Base-by-base conservation (phyloP, 2,113 vertebrate genomes). In the Entelurus aequoreus region DNA sequence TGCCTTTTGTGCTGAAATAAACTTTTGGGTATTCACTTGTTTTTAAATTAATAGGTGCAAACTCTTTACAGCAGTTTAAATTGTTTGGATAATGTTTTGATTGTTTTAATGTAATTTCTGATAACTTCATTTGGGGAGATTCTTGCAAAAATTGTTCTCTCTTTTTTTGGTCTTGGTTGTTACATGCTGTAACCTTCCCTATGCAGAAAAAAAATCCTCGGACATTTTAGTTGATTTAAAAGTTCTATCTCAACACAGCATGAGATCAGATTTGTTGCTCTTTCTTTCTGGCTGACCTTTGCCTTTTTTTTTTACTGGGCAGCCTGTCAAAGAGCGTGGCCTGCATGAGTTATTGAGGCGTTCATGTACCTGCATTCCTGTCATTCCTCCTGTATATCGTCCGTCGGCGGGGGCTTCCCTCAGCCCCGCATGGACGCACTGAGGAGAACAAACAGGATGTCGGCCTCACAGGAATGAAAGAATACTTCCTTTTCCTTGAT, bases 361-460 rank as follows among this genome's bases (percentile, higher is more conserved):
- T 82, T 87, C 68, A 71, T 67, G 63, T 80, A 83, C 81, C 84
- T 87, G 75, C 81, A 89, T 88, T 88, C 84, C 75, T 79, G 60
- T 71, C 84, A 88, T 88, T 88, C 84, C 78, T 40, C 21, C 52
- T 66, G 62, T 67, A 55, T 82, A 78, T 81, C 68, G 62, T 65
- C 79, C 68, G 65, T 65, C 69, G 75, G 61, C 73, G 15, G 58
- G 76, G 71, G 66, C 65, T 82, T 78, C 75, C 77, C 67, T 53
- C 7, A 6, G 57, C 70, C 71, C 44, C 69, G 70, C 63, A 49
- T 21, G 42, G 65, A 76, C 12, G n/a, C 48, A 69, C 44, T 5
- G 35, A 64, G 72, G 53, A 69, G 65, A 77, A 71, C 74, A 87
- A 89, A 87, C 89, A 88, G 89, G 89, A 89, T 81, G 84, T 86